Conservation (phyloP, 1,140 invertebrate species). For the Campodea augens region DNA sequence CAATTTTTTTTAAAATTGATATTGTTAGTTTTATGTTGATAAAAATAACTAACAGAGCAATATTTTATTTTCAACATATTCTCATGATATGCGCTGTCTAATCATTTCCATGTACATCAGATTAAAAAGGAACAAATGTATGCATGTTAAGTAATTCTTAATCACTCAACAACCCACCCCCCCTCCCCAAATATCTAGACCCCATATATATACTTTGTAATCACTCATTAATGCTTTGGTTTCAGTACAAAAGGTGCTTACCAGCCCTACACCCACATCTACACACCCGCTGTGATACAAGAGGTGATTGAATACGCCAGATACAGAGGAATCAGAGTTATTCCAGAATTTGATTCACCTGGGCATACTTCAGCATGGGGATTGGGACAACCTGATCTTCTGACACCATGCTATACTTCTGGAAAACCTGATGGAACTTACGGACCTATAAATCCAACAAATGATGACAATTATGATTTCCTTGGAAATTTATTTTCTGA, state of each 20-base stretch:
- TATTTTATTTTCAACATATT: too few species aligned
- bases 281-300: conserved; percentile 40
- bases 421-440: conserved; percentile 23
- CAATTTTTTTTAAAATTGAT: background rate
- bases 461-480: conserved; percentile 26
- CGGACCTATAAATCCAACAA: conserved; percentile 32
- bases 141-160: too few species aligned
- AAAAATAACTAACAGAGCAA: too few species aligned
- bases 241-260: conserved; percentile 47
- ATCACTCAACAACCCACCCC: too few species aligned
- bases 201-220: too few species aligned
- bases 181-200: too few species aligned
- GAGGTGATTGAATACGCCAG: conserved; percentile 57
- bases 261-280: conserved; percentile 40
- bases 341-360: conserved; percentile 83
- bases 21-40: conserved; percentile 1
- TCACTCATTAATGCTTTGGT: too few species aligned
- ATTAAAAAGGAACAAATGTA: too few species aligned
- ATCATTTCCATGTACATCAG: too few species aligned
- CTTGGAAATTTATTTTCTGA: conserved; percentile 28
- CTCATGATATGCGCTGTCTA: too few species aligned
- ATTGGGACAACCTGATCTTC: conserved; percentile 26
- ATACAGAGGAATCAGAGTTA: conserved; percentile 62
- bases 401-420: conserved; percentile 32
- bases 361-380: conserved; percentile 40